Base-by-base conservation (phyloP, 2,113 vertebrate genomes). In the Trochalopteron elliotii region DNA sequence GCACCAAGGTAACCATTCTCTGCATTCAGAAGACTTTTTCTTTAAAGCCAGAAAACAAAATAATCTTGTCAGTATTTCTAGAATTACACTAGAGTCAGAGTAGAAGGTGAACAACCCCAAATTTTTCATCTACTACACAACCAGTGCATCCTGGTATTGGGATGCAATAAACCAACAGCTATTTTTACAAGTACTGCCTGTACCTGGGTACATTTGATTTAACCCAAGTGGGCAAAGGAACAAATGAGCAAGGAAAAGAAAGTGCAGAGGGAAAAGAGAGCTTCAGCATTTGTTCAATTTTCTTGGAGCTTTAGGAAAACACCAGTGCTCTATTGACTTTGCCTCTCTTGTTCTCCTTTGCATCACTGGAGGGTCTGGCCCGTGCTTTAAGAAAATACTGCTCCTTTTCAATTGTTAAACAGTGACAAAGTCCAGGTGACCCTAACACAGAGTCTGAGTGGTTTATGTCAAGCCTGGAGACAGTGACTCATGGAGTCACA, bases 371-470 rank as follows among this genome's bases (percentile, higher is more conserved):
- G 56, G 28, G 42, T 75, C 93, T 92, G 75, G 61, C 55, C 76
- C 42, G 27, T 22, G 71, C 87, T 93, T 91, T 91, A 89, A 75
- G 88, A 93, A 96, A 92, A 87, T 81, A 84, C 75, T 83, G 83
- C 60, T 91, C 78, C 75, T 93, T 95, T 92, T 93, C 94, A 96
- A 93, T 83, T 86, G 93, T 96, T 94, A 79, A 94, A 90, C 44
- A 94, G 85, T 97, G 96, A 97, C 92, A 95, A 92, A 97, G 79
- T 96, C 95, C 97, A 97, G 96, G 94, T 93, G 94, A 96, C 91
- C 95, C 89, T 52, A 44, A 79, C 37, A 14, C 63, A 78, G 77
- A 76, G 76, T 16, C 70, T 63, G 94, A 85, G 72, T 93, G 95
- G 93, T 95, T 97, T 97, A 94, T 97, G 94, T 97, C 96, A 97